Evolutionary conservation across 2,797 vertebrate genomes (phyloP), one percentile per base, ranked within the genome.

Genomic region (Sorex maritimensis): DNA sequence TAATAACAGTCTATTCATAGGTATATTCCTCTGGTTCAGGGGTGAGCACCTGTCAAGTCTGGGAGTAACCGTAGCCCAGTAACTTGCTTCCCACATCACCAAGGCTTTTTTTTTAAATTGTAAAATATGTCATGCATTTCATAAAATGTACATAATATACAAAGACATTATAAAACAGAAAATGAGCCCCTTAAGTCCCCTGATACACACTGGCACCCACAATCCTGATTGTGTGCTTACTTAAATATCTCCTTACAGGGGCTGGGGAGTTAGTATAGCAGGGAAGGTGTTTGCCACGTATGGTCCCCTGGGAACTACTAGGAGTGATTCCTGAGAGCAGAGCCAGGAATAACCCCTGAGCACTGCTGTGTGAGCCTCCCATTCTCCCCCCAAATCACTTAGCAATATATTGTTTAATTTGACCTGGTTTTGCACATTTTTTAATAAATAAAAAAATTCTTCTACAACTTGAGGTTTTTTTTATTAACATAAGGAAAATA

Each of bases 391-490:
- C 7, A 52, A 52, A 52, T 5, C 8, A 52, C 52, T 52, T 52
- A 9, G 13, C 19, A 80, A 73, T 19, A 55, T 75, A 23, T 26
- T n/a, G 5, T 41, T 90, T 63, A 26, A 17, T 82, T 86, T 61
- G 2, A 12, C 78, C 61, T 63, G 15, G 15, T n/a, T 68, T 68
- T 68, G 65, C n/a, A 68, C 65, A 11, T 68, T 68, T 68, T 68
- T 63, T 63, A 30, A 34, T 44, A 91, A 71, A 69, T 19, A 72
- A 38, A 77, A 85, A 69, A 84, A 87, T 34, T 34, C 5, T 69
- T 61, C 24, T 49, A 52, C 28, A 68, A 28, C n/a, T 52, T 38
- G 49, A 68, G 9, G 13, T 63, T 78, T 71, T 87, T 77, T 41
- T 65, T 88, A 46, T 78, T 26, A 77, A 63, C 5, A 61, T 75